Conservation (phyloP, 1,140 invertebrate genomes). For the Diabrotica undecimpunctata region DNA sequence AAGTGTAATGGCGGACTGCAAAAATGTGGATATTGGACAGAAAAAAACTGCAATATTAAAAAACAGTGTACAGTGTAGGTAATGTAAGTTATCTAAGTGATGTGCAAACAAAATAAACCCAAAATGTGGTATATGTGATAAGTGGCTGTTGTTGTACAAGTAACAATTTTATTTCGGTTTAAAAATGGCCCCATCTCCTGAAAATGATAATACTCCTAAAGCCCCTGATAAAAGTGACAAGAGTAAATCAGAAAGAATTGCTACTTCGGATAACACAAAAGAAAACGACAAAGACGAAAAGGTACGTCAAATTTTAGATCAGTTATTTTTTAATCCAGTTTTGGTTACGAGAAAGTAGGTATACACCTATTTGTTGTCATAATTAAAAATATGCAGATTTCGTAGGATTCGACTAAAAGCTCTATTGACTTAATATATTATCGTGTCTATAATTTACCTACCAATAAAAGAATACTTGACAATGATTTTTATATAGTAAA, state of each 20-base stretch:
- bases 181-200: constrained; percentile 66
- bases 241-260: constrained; percentile 33
- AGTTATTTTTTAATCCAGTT: constrained; percentile 5
- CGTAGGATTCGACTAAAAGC: neutral
- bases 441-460: too few relatives aligned
- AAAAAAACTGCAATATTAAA: neutral
- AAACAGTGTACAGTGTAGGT: constrained; percentile 3
- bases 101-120: constrained; percentile 9
- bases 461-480: too few relatives aligned
- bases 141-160: constrained; percentile 9
- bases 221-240: constrained; percentile 60
- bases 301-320: constrained; percentile 23
- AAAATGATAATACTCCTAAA: constrained; percentile 66
- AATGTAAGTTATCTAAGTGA: constrained; percentile 7
- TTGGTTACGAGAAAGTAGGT: neutral
- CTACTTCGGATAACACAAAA: constrained; percentile 22
- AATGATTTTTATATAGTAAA: too few relatives aligned
- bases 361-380: neutral
- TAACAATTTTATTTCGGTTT: constrained; percentile 25
- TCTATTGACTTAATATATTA: too few relatives aligned
- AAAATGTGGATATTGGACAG: constrained; percentile 37
- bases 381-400: neutral
- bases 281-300: constrained; percentile 35
- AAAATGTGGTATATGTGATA: constrained; percentile 12
- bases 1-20: constrained; percentile 35